These are phyloP conservation scores for Hydractinia echinata DNA, from an alignment of 30 jellyfish, hydroid and myxozoan species.

Conservation along the genomic window DNA sequence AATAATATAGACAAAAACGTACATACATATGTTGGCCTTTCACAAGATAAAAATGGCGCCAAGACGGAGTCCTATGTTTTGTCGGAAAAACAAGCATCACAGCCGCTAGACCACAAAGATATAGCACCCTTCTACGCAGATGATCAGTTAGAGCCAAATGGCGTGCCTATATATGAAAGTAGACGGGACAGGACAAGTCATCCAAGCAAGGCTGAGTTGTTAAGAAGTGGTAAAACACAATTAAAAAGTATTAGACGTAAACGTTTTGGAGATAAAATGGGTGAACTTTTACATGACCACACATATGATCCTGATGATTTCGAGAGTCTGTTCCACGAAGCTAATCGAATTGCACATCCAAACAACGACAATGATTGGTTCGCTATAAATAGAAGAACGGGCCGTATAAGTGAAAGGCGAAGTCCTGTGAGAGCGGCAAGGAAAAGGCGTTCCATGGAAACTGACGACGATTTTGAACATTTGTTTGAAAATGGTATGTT, in stretches of 20 bases:
- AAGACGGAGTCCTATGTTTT: constrained; percentile 5
- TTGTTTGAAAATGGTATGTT: background rate
- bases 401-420: too few relatives aligned
- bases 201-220: background rate
- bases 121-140: background rate
- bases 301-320: too few relatives aligned
- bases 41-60: background rate
- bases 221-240: background rate
- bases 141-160: constrained; percentile 22
- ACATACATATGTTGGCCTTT: background rate
- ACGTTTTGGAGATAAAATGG: background rate
- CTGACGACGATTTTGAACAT: background rate
- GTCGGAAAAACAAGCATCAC: background rate
- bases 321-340: too few relatives aligned
- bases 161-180: constrained; percentile 21
- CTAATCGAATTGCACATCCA: background rate
- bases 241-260: constrained; percentile 10
- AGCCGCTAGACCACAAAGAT: constrained; percentile 5
- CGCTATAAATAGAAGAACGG: too few relatives aligned
- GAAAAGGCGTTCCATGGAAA: background rate
- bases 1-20: background rate
- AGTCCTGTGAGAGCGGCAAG: too few relatives aligned
- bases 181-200: constrained; percentile 1
- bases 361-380: background rate
- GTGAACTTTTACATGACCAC: background rate